These are phyloP conservation scores for Mormyrus lacerda DNA, from an alignment of 2,113 vertebrate species.

Conservation along the genomic window DNA sequence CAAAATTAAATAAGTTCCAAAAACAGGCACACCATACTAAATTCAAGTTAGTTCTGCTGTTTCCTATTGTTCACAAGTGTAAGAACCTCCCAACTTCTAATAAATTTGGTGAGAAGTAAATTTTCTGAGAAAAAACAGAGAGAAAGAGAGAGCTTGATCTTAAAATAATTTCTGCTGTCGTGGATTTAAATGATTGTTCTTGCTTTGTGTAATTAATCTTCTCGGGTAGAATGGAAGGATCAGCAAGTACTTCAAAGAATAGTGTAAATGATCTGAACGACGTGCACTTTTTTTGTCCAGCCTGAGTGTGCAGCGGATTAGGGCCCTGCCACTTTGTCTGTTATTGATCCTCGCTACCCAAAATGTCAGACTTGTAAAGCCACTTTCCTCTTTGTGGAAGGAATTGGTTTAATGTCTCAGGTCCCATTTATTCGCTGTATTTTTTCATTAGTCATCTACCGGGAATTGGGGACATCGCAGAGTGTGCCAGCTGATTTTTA, in stretches of 20 bases:
- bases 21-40: background rate
- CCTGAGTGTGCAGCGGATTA: constrained; percentile 54
- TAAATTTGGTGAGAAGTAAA: constrained; percentile 16
- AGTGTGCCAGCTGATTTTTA: background rate
- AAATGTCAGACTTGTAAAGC: constrained; percentile 33
- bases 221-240: constrained; percentile 56
- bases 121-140: background rate
- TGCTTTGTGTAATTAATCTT: constrained; percentile 67
- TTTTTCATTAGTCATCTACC: background rate
- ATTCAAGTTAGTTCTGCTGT: background rate
- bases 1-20: background rate
- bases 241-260: constrained; percentile 63
- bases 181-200: constrained; percentile 67
- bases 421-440: background rate
- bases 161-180: constrained; percentile 66
- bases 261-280: constrained; percentile 57
- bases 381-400: background rate
- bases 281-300: constrained; percentile 41
- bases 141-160: constrained; percentile 20
- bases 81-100: background rate
- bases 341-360: constrained; percentile 27
- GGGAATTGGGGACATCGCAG: background rate
- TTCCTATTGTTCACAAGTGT: background rate
- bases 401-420: background rate
- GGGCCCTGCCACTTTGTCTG: constrained; percentile 46